Base-by-base conservation (phyloP, 1,140 invertebrate genomes). In the Drosophila pseudoobscura region DNA sequence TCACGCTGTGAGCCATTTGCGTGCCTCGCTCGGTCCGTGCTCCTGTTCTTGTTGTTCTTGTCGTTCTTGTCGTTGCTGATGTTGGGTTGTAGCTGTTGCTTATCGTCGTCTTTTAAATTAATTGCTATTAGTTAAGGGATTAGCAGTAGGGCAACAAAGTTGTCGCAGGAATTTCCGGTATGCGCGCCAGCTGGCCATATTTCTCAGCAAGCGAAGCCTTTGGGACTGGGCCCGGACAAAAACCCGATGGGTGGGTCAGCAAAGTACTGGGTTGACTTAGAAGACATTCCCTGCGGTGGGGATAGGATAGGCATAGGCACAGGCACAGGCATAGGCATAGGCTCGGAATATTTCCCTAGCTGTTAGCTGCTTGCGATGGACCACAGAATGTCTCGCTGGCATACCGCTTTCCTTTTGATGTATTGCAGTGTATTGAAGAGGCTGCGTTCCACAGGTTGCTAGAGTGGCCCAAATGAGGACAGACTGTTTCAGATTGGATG, bases 81-180 rank as follows among this genome's bases (percentile, higher is more conserved):
- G 47, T 46, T 66, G 45, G 43, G 20, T 75, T 85, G 82, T 80
- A 74, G 83, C 76, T 80, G 80, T 85, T 88, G 78, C 82, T 85
- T 88, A 87, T 87, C 83, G 74, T 85, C 78, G 72, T 82, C 71
- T 71, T 90, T 90, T 90, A 90, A 90, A 90, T 90, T 90, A 90
- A 90, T 90, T 90, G 89, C 89, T 72, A 87, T 90, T 89, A 90
- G 89, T 90, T 84, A 89, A 87, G 84, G 89, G 84, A 89, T 90
- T 90, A 89, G 84, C 78, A 83, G 82, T 69, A 45, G 72, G 70
- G 83, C 78, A 83, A 76, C 78, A 78, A 88, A 82, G 74, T 87
- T 88, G 83, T 88, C 83, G 89, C 75, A 65, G 84, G 84, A 87
- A 90, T 90, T 90, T 90, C 89, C 89, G 89, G 75, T 83, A 89